phyloP scores from a whole-genome alignment of 2,797 vertebrate genomes.

The Chaenodraco wilsoni region DNA sequence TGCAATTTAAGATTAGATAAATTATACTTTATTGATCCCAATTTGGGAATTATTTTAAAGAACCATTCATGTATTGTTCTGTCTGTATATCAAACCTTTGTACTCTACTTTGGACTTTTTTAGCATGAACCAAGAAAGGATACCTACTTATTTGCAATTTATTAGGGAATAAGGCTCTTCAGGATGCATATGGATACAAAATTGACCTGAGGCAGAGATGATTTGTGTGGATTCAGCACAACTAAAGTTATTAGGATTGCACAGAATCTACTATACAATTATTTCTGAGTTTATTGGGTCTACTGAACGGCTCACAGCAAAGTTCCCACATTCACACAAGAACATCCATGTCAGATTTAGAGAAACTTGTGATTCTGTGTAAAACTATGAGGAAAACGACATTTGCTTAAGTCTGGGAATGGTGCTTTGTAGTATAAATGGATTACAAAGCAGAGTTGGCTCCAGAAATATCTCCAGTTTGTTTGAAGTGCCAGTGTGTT shows the following conservation, averaged over 20 bases:
- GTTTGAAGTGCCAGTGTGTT: constrained; percentile 84
- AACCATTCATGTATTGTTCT: background rate
- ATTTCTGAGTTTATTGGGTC: constrained; percentile 15
- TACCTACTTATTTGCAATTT: background rate
- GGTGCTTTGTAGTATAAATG: constrained; percentile 68
- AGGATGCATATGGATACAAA: background rate
- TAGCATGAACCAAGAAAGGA: background rate
- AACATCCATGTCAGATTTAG: constrained; percentile 42
- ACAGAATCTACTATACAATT: constrained; percentile 1
- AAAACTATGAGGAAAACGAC: constrained; percentile 22
- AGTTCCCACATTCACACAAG: constrained; percentile 23
- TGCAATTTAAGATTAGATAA: background rate
- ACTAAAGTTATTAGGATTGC: constrained; percentile 26
- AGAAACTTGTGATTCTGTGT: constrained; percentile 40
- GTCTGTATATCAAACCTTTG: background rate
- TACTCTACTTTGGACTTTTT: background rate
- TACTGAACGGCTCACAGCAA: constrained; percentile 9
- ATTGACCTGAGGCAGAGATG: constrained; percentile 12
- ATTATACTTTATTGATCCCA: background rate
- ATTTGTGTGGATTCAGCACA: constrained; percentile 40
- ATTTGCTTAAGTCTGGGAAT: constrained; percentile 62
- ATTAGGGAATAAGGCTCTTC: constrained; percentile 7
- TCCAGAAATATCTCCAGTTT: constrained; percentile 75
- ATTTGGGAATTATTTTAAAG: constrained; percentile 29
- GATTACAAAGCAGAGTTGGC: constrained; percentile 72